Evolutionary conservation across 53 echinoderm and acorn worm species (phyloP).

Genomic region (Echinometra lucunter): DNA sequence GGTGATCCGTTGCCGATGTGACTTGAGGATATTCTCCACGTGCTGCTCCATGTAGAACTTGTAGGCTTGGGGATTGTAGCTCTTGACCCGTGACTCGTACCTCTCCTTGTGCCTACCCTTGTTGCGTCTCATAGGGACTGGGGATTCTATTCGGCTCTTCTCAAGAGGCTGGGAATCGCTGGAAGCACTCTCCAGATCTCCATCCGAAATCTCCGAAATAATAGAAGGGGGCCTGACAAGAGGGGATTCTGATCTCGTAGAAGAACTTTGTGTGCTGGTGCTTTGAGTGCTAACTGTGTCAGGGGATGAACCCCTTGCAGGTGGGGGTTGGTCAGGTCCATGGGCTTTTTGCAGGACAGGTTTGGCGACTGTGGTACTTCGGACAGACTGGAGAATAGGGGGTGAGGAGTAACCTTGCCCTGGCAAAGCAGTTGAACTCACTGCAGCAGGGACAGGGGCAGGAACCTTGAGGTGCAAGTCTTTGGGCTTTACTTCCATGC

Average conservation of each 20-base stretch:
- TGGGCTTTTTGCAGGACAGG: constrained; percentile 97
- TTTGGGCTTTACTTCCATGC: constrained; percentile 56
- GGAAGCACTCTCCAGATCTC: constrained; percentile 54
- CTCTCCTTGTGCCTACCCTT: constrained; percentile 76
- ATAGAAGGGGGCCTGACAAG: constrained; percentile 80
- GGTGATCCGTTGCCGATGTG: constrained; percentile 81
- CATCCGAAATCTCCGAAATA: constrained; percentile 82
- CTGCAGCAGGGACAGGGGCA: constrained; percentile 88
- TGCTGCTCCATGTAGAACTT: constrained; percentile 99
- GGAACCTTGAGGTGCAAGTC: constrained; percentile 71
- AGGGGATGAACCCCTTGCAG: constrained; percentile 88
- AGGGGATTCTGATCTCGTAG: constrained; percentile 92
- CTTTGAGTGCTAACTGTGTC: constrained; percentile 96
- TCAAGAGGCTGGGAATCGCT: constrained; percentile 70
- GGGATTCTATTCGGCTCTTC: constrained; percentile 95
- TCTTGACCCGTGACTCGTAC: constrained; percentile 87
- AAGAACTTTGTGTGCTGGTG: constrained; percentile 86
- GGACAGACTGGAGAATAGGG: constrained; percentile 82
- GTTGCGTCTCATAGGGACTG: constrained; percentile 90
- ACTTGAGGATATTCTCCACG: constrained; percentile 97
- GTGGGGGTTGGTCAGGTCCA: constrained; percentile 89
- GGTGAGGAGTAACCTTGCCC: constrained; percentile 77
- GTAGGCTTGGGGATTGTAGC: constrained; percentile 93
- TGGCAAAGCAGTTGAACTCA: constrained; percentile 84
- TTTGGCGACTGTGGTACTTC: constrained; percentile 88